Evolutionary conservation across 2,113 vertebrate species (phyloP).

Genomic region (Sciurus niger): DNA sequence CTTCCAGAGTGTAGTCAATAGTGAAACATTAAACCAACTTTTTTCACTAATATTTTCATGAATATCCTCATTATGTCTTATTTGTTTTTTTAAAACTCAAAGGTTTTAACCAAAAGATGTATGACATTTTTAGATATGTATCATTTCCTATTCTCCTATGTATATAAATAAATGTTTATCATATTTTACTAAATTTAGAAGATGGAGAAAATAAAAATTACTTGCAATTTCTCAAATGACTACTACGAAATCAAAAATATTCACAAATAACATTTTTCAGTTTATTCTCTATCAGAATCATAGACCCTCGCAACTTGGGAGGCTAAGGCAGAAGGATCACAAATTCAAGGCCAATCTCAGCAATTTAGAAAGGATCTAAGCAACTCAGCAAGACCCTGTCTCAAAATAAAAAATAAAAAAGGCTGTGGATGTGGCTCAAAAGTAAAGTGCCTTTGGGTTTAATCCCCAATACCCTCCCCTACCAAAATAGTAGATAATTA

Average conservation of each 20-base stretch:
- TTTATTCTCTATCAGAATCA: conserved; percentile 29
- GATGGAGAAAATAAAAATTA: neutral
- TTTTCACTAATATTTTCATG: neutral
- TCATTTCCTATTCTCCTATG: neutral
- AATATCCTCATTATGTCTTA: neutral
- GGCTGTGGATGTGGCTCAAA: too few species aligned
- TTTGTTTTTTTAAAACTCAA: conserved; percentile 24
- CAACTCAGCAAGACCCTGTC: too few species aligned
- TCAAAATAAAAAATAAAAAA: too few species aligned
- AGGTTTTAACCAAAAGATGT: neutral
- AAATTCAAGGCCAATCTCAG: too few species aligned
- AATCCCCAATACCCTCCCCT: too few species aligned
- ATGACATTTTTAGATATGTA: neutral
- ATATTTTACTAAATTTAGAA: conserved; percentile 53
- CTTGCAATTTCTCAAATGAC: neutral
- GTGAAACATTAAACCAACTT: neutral
- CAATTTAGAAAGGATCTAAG: too few species aligned
- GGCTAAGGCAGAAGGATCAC: too few species aligned
- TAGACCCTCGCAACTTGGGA: neutral
- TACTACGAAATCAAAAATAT: neutral
- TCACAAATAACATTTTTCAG: neutral
- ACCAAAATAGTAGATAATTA: neutral
- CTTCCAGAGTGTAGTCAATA: conserved; percentile 13
- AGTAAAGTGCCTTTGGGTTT: too few species aligned
- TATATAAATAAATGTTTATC: neutral